These are phyloP conservation scores for Scolopax rusticola DNA, from an alignment of 2,797 vertebrate genomes.

Conservation along the genomic window DNA sequence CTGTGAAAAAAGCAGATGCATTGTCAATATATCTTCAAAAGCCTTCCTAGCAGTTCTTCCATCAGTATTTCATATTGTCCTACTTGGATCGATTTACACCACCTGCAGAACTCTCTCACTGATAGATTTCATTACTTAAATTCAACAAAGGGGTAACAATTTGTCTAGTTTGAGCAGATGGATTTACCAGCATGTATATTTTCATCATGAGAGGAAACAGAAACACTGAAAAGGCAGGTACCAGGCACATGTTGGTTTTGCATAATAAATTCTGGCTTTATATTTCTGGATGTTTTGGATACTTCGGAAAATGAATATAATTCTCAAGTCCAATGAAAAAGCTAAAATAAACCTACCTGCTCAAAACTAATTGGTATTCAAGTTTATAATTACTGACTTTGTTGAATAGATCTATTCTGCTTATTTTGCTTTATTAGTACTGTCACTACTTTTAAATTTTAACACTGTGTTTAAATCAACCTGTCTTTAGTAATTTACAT, in stretches of 20 bases:
- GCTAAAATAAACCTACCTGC: conserved; percentile 18
- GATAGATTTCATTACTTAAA: conserved; percentile 12
- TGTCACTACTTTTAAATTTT: conserved; percentile 67
- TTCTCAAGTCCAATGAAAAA: neutral
- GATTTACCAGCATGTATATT: conserved; percentile 18
- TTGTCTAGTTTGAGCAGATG: neutral
- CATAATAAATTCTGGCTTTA: neutral
- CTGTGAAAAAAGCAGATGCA: neutral
- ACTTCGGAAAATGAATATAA: neutral
- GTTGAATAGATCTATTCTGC: conserved; percentile 75
- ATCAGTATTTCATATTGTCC: neutral
- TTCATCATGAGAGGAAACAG: neutral
- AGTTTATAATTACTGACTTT: conserved; percentile 72
- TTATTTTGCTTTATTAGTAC: conserved; percentile 74
- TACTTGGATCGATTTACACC: neutral
- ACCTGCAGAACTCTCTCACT: neutral
- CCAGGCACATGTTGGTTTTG: neutral
- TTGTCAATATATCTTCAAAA: neutral
- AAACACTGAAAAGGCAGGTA: conserved; percentile 1
- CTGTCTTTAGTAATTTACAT: conserved; percentile 71
- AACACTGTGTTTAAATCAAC: conserved; percentile 75
- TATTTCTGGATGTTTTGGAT: neutral
- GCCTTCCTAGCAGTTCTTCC: neutral
- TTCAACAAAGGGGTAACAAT: neutral
- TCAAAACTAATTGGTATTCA: conserved; percentile 71